Evolutionary conservation across 2,113 vertebrate species (phyloP).

Genomic region (Cyanoderma ruficeps): DNA sequence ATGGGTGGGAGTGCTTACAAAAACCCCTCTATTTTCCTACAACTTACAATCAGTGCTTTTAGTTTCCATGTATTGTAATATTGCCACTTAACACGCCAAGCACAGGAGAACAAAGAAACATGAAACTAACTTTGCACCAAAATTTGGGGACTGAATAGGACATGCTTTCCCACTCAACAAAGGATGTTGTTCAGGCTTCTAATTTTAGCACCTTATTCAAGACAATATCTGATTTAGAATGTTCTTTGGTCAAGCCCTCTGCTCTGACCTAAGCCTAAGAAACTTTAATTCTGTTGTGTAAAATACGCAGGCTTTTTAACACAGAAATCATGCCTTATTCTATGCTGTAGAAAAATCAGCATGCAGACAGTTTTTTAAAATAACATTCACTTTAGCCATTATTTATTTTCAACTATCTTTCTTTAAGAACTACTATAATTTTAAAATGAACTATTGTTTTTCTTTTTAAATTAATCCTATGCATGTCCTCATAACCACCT

Average conservation of each 20-base stretch:
- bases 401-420: not conserved
- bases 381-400: not conserved
- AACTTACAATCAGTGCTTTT: slow-evolving; percentile 52
- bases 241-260: not conserved
- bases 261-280: slow-evolving; percentile 6
- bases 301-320: not conserved
- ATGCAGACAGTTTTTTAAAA: not conserved
- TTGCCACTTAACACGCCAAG: slow-evolving; percentile 2
- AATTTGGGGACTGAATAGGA: slow-evolving; percentile 16
- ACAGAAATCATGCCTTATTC: not conserved
- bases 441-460: slow-evolving; percentile 3
- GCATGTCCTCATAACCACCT: not conserved
- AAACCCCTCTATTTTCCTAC: slow-evolving; percentile 46
- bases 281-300: not conserved
- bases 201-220: slow-evolving; percentile 31
- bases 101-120: slow-evolving; percentile 22
- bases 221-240: not conserved
- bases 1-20: slow-evolving; percentile 59
- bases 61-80: not conserved
- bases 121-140: slow-evolving; percentile 29
- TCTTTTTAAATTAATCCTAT: slow-evolving; percentile 5
- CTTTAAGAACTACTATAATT: not conserved
- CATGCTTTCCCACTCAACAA: not conserved
- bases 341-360: not conserved
- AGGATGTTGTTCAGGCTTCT: not conserved